These are phyloP conservation scores for Drosophila virilis DNA, from an alignment of 1,140 invertebrate genomes.

Conservation along the genomic window DNA sequence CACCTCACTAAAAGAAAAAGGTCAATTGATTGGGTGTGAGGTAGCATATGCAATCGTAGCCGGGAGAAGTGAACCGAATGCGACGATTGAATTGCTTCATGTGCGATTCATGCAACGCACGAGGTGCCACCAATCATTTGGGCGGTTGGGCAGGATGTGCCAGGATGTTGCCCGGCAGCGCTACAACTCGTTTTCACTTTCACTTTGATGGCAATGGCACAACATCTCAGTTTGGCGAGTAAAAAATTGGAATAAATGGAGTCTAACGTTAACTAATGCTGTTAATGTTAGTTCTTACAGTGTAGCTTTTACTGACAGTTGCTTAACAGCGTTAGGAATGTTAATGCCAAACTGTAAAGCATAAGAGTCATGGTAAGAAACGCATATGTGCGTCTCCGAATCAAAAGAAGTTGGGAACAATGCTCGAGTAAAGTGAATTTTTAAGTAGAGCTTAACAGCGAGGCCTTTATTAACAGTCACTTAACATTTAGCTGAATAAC, in stretches of 20 bases:
- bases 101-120: conserved; percentile 43
- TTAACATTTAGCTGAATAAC: not conserved
- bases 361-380: too few species aligned
- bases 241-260: not conserved
- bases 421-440: too few species aligned
- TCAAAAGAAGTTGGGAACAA: too few species aligned
- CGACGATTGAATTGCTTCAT: conserved; percentile 45
- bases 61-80: conserved; percentile 19
- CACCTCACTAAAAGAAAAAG: not conserved
- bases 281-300: not conserved
- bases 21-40: conserved; percentile 16
- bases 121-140: conserved; percentile 49
- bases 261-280: not conserved
- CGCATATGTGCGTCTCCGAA: too few species aligned
- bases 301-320: not conserved
- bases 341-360: too few species aligned
- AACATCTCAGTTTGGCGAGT: not conserved
- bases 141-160: conserved; percentile 29
- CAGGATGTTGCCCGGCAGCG: conserved; percentile 13
- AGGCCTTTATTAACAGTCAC: not conserved
- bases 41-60: conserved; percentile 39
- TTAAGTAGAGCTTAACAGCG: too few species aligned
- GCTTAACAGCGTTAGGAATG: too few species aligned
- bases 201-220: conserved; percentile 11
- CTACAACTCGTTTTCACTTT: conserved; percentile 36